Conservation (phyloP, 2,888 invertebrate genomes). For the Scelioninae gen. 2 region DNA sequence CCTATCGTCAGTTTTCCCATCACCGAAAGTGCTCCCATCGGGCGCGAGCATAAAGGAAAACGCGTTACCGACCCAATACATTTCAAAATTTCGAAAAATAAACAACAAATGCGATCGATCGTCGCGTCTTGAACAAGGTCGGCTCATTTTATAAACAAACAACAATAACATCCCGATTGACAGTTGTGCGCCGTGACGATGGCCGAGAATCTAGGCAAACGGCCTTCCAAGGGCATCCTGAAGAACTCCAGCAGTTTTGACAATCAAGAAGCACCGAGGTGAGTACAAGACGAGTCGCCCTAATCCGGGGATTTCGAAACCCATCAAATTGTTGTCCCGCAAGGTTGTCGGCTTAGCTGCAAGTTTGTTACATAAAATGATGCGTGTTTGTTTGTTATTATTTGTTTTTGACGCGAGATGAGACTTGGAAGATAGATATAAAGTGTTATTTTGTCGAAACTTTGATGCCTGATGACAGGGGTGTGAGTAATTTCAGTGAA, state of each 20-base stretch:
- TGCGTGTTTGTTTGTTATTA: too few species aligned
- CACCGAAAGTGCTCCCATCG: not conserved
- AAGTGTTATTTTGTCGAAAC: too few species aligned
- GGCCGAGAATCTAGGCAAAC: constrained; percentile 88
- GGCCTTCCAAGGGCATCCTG: constrained; percentile 92
- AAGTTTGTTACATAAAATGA: constrained; percentile 3
- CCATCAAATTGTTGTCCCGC: not conserved
- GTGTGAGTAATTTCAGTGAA: too few species aligned
- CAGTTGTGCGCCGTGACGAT: constrained; percentile 73
- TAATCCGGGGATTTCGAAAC: constrained; percentile 7
- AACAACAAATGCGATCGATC: constrained; percentile 37
- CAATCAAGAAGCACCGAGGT: constrained; percentile 77
- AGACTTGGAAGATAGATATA: too few species aligned
- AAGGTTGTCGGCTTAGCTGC: not conserved
- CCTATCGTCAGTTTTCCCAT: constrained; percentile 4
- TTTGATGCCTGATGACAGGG: too few species aligned
- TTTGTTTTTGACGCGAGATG: too few species aligned
- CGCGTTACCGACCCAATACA: constrained; percentile 17
- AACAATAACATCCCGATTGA: constrained; percentile 1
- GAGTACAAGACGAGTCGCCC: constrained; percentile 39
- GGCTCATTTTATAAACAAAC: constrained; percentile 18
- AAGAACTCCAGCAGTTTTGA: constrained; percentile 96
- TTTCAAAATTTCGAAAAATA: too few species aligned
- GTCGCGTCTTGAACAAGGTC: not conserved
- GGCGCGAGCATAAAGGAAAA: constrained; percentile 3